These are phyloP conservation scores for Drosophila sordidula DNA, from an alignment of 2,888 invertebrate genomes.

Conservation along the genomic window DNA sequence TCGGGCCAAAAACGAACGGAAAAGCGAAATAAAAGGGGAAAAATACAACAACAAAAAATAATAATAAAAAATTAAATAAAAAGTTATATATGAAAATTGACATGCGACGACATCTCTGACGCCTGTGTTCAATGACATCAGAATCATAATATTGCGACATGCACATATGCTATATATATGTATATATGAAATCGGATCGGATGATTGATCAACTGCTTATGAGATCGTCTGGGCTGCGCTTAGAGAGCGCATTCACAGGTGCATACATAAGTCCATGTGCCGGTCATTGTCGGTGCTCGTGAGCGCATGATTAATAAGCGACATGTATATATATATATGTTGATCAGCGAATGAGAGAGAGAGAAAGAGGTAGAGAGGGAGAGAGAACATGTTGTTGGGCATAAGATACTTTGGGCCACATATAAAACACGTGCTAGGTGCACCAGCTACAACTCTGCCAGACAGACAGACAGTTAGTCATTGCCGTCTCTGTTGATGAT, in stretches of 20 bases:
- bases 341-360: conserved; percentile 7
- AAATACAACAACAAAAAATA: conserved; percentile 23
- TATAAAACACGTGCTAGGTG: conserved; percentile 36
- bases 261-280: conserved; percentile 36
- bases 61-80: conserved; percentile 22
- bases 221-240: conserved; percentile 11
- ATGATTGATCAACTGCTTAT: conserved; percentile 25
- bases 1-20: conserved; percentile 68
- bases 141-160: conserved; percentile 53
- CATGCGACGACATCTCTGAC: conserved; percentile 40
- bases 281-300: conserved; percentile 28
- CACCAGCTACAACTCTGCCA: conserved; percentile 1
- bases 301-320: conserved; percentile 28
- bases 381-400: conserved; percentile 2
- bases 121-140: conserved; percentile 60
- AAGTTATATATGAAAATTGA: conserved; percentile 31
- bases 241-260: conserved; percentile 37
- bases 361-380: background rate
- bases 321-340: background rate
- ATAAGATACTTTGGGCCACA: conserved; percentile 31
- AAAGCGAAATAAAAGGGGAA: conserved; percentile 28
- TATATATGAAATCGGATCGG: conserved; percentile 47
- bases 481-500: background rate
- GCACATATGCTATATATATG: conserved; percentile 10
- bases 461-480: conserved; percentile 10